Base-by-base conservation (phyloP, 2,113 vertebrate species). In the Oenanthe oenanthe region DNA sequence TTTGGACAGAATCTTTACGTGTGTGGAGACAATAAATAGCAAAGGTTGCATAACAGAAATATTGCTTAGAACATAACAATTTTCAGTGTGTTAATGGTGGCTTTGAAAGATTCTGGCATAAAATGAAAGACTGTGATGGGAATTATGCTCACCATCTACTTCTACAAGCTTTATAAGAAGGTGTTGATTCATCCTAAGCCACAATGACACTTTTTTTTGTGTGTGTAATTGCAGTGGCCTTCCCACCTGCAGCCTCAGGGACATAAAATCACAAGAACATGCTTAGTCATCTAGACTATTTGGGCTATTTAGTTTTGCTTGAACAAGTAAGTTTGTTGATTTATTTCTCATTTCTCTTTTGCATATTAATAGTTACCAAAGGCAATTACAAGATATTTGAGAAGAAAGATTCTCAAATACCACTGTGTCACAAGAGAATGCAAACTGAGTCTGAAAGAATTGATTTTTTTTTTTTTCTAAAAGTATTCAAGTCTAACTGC, bases 361-460 rank as follows among this genome's bases (percentile, higher is more conserved):
- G n/a, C 38, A 43, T 90, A n/a, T 68, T 83, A 80, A 82, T 79
- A 62, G 47, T 83, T 93, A 66, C 24, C n/a, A 92, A 90, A 82
- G 68, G 31, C 82, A 85, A 90, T 85, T 82, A 61, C 50, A 83
- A 73, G 54, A 43, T 79, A 25, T 65, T 82, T 88, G 40, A 58
- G 61, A 85, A 51, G 31, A 89, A 68, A 73, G 50, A 66, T 32
- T 70, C 53, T 85, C 53, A 78, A 88, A 78, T 80, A 63, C 14
- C 50, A 70, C 32, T 34, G 34, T 61, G 58, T 83, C 72, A 48
- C 6, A 6, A 83, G 62, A 88, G 42, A 66, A 51, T 63, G 28
- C 8, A 92, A 75, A 2, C 15, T 5, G 25, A 85, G 19, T 17
- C 48, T 79, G 43, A 89, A 15, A 68, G 20, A 8, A 58, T 6